phyloP scores from a whole-genome alignment of 2,888 invertebrate species.

The Quadroppia sp. region DNA sequence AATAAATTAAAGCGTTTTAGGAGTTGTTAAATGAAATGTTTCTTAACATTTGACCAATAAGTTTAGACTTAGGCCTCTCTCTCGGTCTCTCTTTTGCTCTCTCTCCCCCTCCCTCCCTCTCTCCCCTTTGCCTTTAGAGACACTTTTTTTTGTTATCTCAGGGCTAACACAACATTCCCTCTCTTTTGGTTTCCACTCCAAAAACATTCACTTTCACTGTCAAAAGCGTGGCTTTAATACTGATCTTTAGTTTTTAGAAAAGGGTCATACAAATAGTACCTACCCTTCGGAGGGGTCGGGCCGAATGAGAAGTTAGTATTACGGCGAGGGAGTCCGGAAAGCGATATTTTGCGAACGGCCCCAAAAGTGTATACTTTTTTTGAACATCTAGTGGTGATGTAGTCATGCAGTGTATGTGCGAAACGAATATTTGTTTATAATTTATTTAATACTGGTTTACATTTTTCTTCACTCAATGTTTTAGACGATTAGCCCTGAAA shows the following conservation, averaged over 20 bases:
- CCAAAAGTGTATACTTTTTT: no score
- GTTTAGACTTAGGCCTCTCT: neutral
- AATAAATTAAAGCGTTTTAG: neutral
- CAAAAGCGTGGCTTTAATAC: neutral
- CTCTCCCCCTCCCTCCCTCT: no score
- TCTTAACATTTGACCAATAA: slow-evolving; percentile 12
- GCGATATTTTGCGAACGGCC: no score
- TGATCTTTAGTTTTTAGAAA: no score
- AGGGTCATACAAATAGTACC: no score
- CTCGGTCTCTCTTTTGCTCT: neutral
- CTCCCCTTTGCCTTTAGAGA: neutral
- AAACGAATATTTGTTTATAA: slow-evolving; percentile 22
- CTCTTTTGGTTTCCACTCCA: neutral
- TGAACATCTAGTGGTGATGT: no score
- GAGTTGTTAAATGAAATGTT: slow-evolving; percentile 19
- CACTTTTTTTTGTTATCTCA: slow-evolving; percentile 19
- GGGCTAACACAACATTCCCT: neutral
- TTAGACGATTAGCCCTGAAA: slow-evolving; percentile 15
- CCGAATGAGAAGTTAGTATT: no score
- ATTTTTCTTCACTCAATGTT: slow-evolving; percentile 18
- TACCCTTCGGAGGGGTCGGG: no score
- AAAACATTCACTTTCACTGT: neutral
- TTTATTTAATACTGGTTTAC: slow-evolving; percentile 12
- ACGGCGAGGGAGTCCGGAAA: no score
- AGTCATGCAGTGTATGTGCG: neutral